Percentiles rank a stretch among this genome's conserved stretches.
phyloP scores from a whole-genome alignment of 2,888 invertebrate genomes.

The Eugnorisma glareosa region DNA sequence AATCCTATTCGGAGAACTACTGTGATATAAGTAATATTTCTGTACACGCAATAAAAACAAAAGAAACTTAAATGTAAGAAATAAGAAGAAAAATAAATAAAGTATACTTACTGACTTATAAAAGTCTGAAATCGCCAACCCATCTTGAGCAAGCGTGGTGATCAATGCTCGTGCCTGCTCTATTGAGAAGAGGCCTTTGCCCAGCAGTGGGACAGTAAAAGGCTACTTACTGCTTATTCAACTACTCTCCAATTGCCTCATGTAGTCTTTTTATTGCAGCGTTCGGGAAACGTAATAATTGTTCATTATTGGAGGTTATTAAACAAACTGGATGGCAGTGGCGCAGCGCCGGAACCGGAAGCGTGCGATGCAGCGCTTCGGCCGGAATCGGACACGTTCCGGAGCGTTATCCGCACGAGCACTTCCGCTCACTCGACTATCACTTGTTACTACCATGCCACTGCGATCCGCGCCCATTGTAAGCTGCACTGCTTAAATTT shows the following conservation, averaged over 20 bases:
- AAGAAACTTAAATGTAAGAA: background rate
- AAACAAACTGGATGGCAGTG: constrained; percentile 73
- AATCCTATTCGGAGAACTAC: background rate
- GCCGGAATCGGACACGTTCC: constrained; percentile 82
- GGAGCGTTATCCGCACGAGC: constrained; percentile 83
- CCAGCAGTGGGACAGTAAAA: too few species aligned
- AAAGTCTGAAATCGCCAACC: too few species aligned
- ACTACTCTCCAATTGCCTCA: background rate
- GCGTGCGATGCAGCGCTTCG: constrained; percentile 68
- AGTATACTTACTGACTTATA: too few species aligned
- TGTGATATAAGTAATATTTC: background rate
- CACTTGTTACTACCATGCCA: constrained; percentile 62
- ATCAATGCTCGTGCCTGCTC: too few species aligned
- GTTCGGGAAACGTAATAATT: constrained; percentile 65
- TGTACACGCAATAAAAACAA: background rate
- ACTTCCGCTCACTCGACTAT: constrained; percentile 76
- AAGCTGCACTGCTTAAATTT: constrained; percentile 54
- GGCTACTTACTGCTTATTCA: background rate
- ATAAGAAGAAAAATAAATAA: background rate
- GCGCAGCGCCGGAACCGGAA: constrained; percentile 72
- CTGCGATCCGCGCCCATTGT: constrained; percentile 58
- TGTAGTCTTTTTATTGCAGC: constrained; percentile 29
- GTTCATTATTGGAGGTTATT: constrained; percentile 72
- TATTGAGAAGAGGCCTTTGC: too few species aligned
- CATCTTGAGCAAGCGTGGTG: too few species aligned